Base-by-base conservation (phyloP, 2,888 invertebrate species). In the Drosophila leonis region DNA sequence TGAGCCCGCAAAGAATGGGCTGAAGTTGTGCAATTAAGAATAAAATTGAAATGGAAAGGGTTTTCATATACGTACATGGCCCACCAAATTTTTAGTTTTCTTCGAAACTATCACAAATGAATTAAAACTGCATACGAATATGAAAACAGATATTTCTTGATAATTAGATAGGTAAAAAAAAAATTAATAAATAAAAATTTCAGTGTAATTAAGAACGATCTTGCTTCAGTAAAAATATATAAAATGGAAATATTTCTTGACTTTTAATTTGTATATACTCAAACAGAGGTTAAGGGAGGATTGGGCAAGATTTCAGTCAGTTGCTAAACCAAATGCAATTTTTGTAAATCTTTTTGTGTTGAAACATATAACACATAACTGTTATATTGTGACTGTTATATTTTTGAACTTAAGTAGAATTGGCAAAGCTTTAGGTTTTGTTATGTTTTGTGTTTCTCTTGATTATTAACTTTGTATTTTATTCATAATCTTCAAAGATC, bases 1-100 rank as follows among this genome's bases (percentile, higher is more conserved):
- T 51, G 95, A 98, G 91, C 98, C 98, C 0, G 94, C 95, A 78
- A 92, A 94, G 80, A 96, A 98, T 92, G 94, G 94, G 18, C 93
- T 97, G 27, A 75, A 83, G 18, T 6, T 48, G 55, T 75, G 72
- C 24, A 89, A 81, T 52, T 15, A 37, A 9, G 67, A 87, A 35
- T 80, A 52, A 62, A 27, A 9, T 44, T 12, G 18, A 20, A 42
- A 18, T n/a, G n/a, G 13, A 7, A 9, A 41, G 20, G 41, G 41
- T 20, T 31, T 20, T 62, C 15, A 20, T 27, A 29, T 12, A 12
- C 13, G 15, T 41, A 31, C 2, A 35, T 4, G 13, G 31, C 48
- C 35, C 27, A 24, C 24, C 2, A 37, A 44, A 44, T 13, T 24
- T 42, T 27, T 13, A 24, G 31, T 24, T 42, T 24, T 31, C 27